phyloP scores from a whole-genome alignment of 1,140 invertebrate species.

The Bombus waltoni region DNA sequence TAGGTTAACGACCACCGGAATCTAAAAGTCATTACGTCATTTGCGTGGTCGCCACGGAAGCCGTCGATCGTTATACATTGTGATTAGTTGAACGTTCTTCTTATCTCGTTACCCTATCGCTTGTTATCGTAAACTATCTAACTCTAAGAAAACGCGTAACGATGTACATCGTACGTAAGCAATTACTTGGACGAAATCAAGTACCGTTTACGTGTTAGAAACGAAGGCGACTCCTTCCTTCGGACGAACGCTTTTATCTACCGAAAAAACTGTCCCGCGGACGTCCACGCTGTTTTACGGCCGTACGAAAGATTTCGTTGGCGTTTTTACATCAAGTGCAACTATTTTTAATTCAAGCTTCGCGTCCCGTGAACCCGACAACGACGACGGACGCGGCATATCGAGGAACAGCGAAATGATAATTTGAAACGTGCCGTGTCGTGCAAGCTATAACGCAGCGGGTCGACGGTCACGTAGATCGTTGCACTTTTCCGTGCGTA shows the following conservation, averaged over 20 bases:
- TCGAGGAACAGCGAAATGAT: conserved; percentile 40
- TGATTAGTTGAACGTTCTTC: no score
- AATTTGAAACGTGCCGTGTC: conserved; percentile 43
- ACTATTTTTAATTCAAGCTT: conserved; percentile 37
- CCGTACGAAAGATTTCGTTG: not conserved
- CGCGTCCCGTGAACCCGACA: not conserved
- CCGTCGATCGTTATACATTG: not conserved
- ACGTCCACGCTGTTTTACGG: not conserved
- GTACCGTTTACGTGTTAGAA: not conserved
- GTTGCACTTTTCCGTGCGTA: conserved; percentile 39
- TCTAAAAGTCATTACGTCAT: not conserved
- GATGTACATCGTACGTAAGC: not conserved
- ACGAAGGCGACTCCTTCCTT: not conserved
- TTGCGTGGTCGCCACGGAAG: not conserved
- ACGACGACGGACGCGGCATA: not conserved
- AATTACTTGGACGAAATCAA: no score
- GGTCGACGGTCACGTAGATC: conserved; percentile 52
- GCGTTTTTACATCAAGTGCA: not conserved
- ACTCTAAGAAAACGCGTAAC: not conserved
- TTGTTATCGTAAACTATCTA: not conserved
- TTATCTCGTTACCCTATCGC: not conserved
- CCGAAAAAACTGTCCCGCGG: not conserved
- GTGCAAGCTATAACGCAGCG: not conserved
- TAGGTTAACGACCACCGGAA: not conserved
- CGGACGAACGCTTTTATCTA: not conserved